phyloP scores from a whole-genome alignment of 1,140 invertebrate genomes.

The Yoshiicerus persimilis region DNA sequence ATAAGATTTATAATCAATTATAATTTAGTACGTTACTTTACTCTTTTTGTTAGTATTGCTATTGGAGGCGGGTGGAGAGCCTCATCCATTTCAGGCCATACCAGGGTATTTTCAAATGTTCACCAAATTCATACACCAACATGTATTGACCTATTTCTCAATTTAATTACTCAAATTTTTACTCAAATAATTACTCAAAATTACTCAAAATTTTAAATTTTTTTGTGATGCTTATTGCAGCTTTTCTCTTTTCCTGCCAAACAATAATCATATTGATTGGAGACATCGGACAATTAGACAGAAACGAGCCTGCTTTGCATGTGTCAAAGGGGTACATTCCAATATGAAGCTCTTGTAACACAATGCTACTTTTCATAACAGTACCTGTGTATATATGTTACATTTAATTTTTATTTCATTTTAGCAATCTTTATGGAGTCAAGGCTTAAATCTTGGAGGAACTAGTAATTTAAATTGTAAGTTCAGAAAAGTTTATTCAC shows the following conservation, averaged over 20 bases:
- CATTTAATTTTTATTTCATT: not conserved
- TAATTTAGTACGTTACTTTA: not conserved
- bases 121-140: too few relatives aligned
- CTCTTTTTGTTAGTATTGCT: too few relatives aligned
- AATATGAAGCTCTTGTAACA: not conserved
- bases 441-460: not conserved
- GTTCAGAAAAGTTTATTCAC: not conserved
- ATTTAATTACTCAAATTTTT: too few relatives aligned
- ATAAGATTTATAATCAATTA: too few relatives aligned
- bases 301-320: not conserved
- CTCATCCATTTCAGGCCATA: not conserved
- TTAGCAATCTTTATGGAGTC: not conserved
- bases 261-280: constrained; percentile 25
- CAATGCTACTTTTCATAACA: too few relatives aligned
- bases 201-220: too few relatives aligned
- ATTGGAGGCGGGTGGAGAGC: constrained; percentile 22
- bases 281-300: constrained; percentile 25
- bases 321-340: not conserved
- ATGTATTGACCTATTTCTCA: too few relatives aligned
- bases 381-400: too few relatives aligned
- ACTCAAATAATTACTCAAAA: too few relatives aligned
- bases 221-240: too few relatives aligned
- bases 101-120: too few relatives aligned
- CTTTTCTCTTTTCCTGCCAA: not conserved
- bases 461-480: constrained; percentile 22